These are phyloP conservation scores for Pimephales promelas DNA, from an alignment of 2,113 vertebrate genomes.

Conservation along the genomic window DNA sequence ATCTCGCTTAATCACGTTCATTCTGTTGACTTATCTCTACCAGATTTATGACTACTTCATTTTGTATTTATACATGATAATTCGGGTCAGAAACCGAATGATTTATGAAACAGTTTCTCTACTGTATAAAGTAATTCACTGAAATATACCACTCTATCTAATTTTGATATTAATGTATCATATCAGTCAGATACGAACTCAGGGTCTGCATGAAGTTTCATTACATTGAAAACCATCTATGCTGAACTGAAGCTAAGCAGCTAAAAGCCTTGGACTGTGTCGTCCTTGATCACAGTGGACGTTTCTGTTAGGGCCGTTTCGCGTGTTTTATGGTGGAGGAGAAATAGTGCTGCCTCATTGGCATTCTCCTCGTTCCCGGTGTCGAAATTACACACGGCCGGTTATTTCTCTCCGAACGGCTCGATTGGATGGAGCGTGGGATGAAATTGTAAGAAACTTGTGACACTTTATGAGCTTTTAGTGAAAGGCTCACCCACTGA, in stretches of 20 bases:
- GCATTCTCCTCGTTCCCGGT: conserved; percentile 25
- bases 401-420: conserved; percentile 30
- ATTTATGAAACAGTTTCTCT: conserved; percentile 8
- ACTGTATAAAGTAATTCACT: background rate
- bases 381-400: conserved; percentile 8
- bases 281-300: conserved; percentile 7
- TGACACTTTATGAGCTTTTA: conserved; percentile 42
- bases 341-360: conserved; percentile 33
- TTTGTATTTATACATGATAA: background rate
- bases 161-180: conserved; percentile 27
- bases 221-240: conserved; percentile 13
- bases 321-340: conserved; percentile 29
- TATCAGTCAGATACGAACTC: conserved; percentile 8
- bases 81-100: background rate
- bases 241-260: background rate
- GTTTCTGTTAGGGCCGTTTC: background rate
- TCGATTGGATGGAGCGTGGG: background rate
- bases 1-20: conserved; percentile 8
- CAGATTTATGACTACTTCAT: conserved; percentile 29
- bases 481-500: background rate
- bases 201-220: background rate
- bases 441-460: conserved; percentile 37
- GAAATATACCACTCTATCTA: conserved; percentile 4
- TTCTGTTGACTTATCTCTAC: conserved; percentile 35
- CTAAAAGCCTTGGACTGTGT: conserved; percentile 15